phyloP scores from a whole-genome alignment of 1,140 invertebrate genomes.

The Drosophila rufa region DNA sequence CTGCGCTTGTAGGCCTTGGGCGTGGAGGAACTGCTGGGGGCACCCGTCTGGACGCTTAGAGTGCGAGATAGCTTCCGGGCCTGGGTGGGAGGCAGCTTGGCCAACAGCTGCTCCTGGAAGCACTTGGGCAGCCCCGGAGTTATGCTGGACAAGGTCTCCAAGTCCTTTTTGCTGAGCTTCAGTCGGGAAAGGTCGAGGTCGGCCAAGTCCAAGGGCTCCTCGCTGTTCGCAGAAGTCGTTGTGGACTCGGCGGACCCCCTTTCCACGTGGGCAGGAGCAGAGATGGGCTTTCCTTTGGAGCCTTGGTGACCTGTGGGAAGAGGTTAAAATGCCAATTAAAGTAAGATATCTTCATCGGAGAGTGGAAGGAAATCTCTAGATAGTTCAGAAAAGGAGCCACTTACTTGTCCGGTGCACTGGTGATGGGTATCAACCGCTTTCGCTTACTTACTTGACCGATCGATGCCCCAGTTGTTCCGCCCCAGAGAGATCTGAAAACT shows the following conservation, averaged over 20 bases:
- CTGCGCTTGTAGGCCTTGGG: constrained; percentile 79
- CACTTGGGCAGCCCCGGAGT: constrained; percentile 88
- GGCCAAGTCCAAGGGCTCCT: constrained; percentile 87
- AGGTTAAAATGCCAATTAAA: background rate
- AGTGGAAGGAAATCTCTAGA: background rate
- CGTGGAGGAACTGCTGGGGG: constrained; percentile 25
- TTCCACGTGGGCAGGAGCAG: constrained; percentile 56
- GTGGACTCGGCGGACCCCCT: background rate
- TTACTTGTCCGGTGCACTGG: constrained; percentile 42
- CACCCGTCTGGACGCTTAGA: constrained; percentile 86
- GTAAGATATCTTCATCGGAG: too few species aligned
- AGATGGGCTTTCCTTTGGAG: constrained; percentile 38
- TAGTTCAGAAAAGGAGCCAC: constrained; percentile 22
- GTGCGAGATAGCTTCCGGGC: constrained; percentile 87
- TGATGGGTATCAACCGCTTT: background rate
- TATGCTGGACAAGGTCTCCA: constrained; percentile 88
- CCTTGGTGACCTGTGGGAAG: constrained; percentile 55
- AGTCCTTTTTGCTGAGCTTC: constrained; percentile 88
- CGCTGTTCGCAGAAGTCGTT: constrained; percentile 16
- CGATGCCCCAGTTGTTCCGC: constrained; percentile 6
- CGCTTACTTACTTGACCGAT: constrained; percentile 32
- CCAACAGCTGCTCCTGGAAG: constrained; percentile 88
- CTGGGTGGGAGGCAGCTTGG: constrained; percentile 88
- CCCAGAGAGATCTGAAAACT: constrained; percentile 60
- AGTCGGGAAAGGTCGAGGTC: constrained; percentile 88